These are phyloP conservation scores for silkworm (Bombyx mori) DNA, from an alignment of 1,140 invertebrate genomes.

Conservation along the genomic window DNA sequence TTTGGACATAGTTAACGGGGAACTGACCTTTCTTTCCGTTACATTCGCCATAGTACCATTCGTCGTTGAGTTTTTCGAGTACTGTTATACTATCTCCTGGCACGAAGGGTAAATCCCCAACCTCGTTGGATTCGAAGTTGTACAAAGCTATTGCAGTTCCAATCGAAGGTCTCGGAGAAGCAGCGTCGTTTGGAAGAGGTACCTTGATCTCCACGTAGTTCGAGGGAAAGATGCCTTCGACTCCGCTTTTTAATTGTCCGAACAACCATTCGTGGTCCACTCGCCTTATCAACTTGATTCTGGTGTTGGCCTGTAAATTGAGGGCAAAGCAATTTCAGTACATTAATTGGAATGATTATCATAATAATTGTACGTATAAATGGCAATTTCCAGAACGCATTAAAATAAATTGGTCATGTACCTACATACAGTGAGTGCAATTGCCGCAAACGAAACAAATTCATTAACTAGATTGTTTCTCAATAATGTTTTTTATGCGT, in stretches of 20 bases:
- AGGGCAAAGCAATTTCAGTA: no score
- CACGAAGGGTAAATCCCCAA: constrained; percentile 56
- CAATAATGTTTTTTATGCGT: no score
- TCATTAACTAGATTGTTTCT: no score
- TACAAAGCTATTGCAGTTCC: constrained; percentile 60
- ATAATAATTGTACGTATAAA: not conserved
- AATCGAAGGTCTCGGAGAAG: constrained; percentile 13
- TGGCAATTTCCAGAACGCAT: no score
- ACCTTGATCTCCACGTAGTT: constrained; percentile 85
- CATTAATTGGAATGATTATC: no score
- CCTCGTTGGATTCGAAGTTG: constrained; percentile 63
- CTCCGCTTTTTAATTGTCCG: constrained; percentile 74
- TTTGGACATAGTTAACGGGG: constrained; percentile 84
- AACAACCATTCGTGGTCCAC: constrained; percentile 87
- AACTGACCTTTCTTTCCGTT: constrained; percentile 82
- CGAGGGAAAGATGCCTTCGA: constrained; percentile 85
- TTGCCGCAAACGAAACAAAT: no score
- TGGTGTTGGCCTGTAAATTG: constrained; percentile 76
- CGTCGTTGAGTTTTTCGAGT: constrained; percentile 79
- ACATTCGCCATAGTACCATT: constrained; percentile 86
- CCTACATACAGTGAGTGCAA: no score
- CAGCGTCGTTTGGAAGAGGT: constrained; percentile 71
- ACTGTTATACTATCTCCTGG: constrained; percentile 80
- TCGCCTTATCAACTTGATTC: constrained; percentile 77
- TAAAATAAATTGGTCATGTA: no score